These are phyloP conservation scores for Pteruthius melanotis DNA, from an alignment of 2,113 vertebrate genomes.

Conservation along the genomic window DNA sequence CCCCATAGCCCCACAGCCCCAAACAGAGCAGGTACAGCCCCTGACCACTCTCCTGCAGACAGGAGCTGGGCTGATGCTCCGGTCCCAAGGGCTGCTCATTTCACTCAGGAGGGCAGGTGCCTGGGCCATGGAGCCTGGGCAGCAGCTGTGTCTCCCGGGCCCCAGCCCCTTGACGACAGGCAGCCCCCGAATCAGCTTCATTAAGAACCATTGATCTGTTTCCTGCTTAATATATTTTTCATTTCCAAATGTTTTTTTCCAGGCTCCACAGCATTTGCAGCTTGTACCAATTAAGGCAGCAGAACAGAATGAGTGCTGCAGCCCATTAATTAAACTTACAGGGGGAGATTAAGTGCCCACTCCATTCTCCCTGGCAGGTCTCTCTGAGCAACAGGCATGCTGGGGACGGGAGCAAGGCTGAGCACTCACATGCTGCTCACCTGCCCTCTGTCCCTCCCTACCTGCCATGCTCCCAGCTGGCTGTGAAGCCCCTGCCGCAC, in stretches of 20 bases:
- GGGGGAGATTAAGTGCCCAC: conserved; percentile 60
- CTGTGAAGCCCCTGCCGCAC: rapidly evolving
- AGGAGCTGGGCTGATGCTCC: rapidly evolving
- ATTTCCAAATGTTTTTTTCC: conserved; percentile 65
- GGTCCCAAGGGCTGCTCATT: rapidly evolving
- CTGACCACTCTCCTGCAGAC: neutral
- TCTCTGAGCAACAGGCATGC: neutral
- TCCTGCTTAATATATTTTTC: conserved; percentile 71
- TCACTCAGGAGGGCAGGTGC: rapidly evolving
- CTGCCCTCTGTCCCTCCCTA: neutral
- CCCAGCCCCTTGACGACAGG: neutral
- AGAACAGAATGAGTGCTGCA: conserved; percentile 56
- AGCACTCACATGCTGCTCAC: neutral
- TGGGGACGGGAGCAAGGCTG: neutral
- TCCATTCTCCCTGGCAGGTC: conserved; percentile 54
- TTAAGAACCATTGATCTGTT: conserved; percentile 61
- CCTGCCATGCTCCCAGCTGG: rapidly evolving
- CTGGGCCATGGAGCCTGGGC: neutral
- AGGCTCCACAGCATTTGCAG: conserved; percentile 60
- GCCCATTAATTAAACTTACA: conserved; percentile 70
- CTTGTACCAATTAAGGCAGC: conserved; percentile 71
- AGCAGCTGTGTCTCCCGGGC: neutral
- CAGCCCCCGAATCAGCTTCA: conserved; percentile 54
- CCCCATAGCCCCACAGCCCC: neutral
- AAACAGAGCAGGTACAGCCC: rapidly evolving